Percentiles rank a stretch among this genome's conserved stretches.
Evolutionary conservation across 2,888 invertebrate species (phyloP).

Genomic region (Yponomeuta evonymella): DNA sequence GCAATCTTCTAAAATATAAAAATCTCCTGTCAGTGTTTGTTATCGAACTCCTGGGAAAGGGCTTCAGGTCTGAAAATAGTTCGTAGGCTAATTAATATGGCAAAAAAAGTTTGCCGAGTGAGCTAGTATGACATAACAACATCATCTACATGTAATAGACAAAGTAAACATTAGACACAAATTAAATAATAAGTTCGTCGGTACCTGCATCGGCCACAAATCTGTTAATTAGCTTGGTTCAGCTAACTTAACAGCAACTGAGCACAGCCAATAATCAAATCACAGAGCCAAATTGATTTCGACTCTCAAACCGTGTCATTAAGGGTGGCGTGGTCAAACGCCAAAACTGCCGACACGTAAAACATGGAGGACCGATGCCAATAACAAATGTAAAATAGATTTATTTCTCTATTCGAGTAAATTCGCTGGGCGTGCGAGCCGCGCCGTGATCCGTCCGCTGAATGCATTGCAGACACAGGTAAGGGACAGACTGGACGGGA

Average conservation of each 20-base stretch:
- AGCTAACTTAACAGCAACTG: not conserved
- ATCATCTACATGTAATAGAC: too few species aligned
- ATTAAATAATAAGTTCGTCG: too few species aligned
- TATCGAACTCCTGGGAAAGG: too few species aligned
- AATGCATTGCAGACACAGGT: not conserved
- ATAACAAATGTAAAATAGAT: slow-evolving; percentile 6
- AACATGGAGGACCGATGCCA: not conserved
- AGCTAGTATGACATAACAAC: too few species aligned
- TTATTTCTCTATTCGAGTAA: slow-evolving; percentile 12
- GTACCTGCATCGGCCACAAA: too few species aligned
- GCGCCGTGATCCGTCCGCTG: slow-evolving; percentile 10
- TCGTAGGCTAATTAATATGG: too few species aligned
- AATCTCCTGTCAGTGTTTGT: too few species aligned
- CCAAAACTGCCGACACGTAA: not conserved
- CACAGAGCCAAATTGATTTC: not conserved
- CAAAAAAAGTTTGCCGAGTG: too few species aligned
- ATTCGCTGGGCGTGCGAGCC: slow-evolving; percentile 12
- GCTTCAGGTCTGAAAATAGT: too few species aligned
- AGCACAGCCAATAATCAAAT: not conserved
- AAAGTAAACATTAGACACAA: too few species aligned
- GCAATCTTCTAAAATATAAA: too few species aligned
- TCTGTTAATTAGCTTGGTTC: not conserved
- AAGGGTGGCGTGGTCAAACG: not conserved
- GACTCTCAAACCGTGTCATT: not conserved
- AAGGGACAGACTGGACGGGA: not conserved